A percentile compares a stretch with the other conserved stretches of the same genome.
Evolutionary conservation across 2,113 vertebrate genomes (phyloP).

Genomic region (Bothrops jararaca): DNA sequence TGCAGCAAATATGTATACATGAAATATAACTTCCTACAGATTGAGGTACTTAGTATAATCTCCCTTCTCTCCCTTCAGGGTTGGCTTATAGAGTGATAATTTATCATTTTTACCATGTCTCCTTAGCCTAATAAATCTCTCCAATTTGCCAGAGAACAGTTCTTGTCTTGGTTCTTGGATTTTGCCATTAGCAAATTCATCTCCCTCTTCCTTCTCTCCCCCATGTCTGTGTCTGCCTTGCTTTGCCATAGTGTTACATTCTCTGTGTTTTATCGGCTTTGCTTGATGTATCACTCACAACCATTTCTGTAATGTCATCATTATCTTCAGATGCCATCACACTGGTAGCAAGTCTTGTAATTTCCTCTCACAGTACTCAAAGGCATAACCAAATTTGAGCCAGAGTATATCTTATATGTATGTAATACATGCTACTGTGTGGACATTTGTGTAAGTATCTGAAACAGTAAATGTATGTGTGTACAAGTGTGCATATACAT

Average conservation of each 20-base stretch:
- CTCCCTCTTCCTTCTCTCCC: neutral
- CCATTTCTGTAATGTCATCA: neutral
- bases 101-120: neutral
- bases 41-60: neutral
- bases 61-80: neutral
- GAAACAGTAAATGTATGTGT: neutral
- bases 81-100: neutral
- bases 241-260: neutral
- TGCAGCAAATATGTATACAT: neutral
- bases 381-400: neutral
- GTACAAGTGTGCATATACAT: no score
- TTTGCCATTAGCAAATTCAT: neutral
- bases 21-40: neutral
- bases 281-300: neutral
- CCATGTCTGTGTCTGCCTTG: neutral
- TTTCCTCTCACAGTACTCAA: neutral
- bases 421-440: neutral
- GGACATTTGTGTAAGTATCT: neutral
- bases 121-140: neutral
- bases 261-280: neutral
- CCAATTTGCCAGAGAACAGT: neutral
- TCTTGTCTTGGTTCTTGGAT: neutral
- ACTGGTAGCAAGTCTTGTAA: neutral
- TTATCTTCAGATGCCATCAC: neutral
- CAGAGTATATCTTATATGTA: neutral